These are phyloP conservation scores for Bombus superbus DNA, from an alignment of 1,140 invertebrate genomes.

Conservation along the genomic window DNA sequence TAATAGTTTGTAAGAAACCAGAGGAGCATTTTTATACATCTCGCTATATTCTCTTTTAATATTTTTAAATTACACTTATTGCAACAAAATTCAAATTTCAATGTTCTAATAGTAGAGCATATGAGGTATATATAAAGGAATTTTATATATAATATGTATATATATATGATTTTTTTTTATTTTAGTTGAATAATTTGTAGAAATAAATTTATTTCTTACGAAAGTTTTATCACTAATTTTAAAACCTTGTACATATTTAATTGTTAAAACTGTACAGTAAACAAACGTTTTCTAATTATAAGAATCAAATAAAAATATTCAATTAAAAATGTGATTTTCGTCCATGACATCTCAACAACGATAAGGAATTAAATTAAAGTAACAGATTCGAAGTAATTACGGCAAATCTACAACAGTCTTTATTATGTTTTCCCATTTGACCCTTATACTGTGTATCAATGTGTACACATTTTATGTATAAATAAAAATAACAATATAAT, in stretches of 20 bases:
- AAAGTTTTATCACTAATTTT: conserved; percentile 34
- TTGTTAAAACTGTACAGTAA: neutral
- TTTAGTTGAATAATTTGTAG: conserved; percentile 36
- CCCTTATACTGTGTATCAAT: conserved; percentile 72
- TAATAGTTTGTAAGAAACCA: conserved; percentile 30
- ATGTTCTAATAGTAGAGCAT: neutral
- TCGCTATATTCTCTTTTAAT: neutral
- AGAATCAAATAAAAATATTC: neutral
- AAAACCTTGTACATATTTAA: conserved; percentile 16
- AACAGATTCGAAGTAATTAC: conserved; percentile 23
- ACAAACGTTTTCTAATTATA: neutral
- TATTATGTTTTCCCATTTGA: conserved; percentile 74
- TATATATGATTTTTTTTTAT: conserved; percentile 41
- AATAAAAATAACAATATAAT: conserved; percentile 79
- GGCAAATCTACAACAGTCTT: conserved; percentile 79
- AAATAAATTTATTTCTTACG: conserved; percentile 54
- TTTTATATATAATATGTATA: conserved; percentile 40
- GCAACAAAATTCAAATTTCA: conserved; percentile 2
- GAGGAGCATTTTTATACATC: conserved; percentile 31
- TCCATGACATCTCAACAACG: neutral
- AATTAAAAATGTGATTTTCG: neutral
- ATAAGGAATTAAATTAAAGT: neutral
- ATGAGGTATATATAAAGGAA: conserved; percentile 8
- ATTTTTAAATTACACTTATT: conserved; percentile 1
- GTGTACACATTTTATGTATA: conserved; percentile 73